phyloP scores from a whole-genome alignment of 2,113 vertebrate genomes.

The Marcusenius ussheri region DNA sequence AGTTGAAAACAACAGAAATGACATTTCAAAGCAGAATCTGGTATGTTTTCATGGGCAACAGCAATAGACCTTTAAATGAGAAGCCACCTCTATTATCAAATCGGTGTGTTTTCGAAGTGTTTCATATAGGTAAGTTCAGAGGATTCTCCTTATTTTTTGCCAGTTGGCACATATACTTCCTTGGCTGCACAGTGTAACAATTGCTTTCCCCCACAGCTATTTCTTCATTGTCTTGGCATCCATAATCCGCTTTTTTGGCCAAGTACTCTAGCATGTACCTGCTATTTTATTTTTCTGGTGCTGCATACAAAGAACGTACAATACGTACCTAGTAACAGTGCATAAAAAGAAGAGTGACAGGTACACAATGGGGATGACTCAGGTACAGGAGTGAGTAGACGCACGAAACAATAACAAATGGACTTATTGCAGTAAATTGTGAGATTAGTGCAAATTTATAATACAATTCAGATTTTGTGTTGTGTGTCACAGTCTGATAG shows the following conservation, averaged over 20 bases:
- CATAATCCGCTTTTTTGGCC: background rate
- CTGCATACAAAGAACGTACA: background rate
- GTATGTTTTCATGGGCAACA: background rate
- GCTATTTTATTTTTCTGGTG: background rate
- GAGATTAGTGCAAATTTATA: background rate
- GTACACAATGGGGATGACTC: background rate
- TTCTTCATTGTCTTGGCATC: background rate
- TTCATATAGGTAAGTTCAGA: background rate
- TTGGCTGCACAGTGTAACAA: background rate
- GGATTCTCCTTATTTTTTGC: background rate
- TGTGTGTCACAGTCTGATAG: background rate
- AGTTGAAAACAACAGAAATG: background rate
- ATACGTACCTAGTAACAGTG: background rate
- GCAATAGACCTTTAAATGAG: background rate
- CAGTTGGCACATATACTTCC: background rate
- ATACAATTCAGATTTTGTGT: background rate
- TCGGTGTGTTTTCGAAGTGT: background rate
- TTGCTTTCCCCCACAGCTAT: background rate
- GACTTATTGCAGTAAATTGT: background rate
- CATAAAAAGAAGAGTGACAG: background rate
- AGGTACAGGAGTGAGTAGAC: background rate
- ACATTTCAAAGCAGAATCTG: background rate
- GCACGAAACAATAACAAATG: background rate
- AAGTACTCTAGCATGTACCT: background rate
- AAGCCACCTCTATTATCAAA: background rate